These are phyloP conservation scores for Drosophila suboccidentalis DNA, from an alignment of 2,888 invertebrate genomes.

Conservation along the genomic window DNA sequence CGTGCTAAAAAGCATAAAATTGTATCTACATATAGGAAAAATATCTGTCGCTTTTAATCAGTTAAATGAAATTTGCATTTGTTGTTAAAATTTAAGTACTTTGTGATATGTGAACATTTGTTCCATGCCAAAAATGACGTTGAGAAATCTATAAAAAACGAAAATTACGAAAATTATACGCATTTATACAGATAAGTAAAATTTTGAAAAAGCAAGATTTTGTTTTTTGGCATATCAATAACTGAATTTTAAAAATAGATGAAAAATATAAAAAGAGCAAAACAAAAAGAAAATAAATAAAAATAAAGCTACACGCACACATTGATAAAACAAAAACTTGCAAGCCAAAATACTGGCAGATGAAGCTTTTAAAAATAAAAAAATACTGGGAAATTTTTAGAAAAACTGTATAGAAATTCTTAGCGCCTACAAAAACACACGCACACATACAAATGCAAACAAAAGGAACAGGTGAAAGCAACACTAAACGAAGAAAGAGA, in stretches of 20 bases:
- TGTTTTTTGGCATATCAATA: conserved; percentile 80
- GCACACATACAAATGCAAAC: conserved; percentile 14
- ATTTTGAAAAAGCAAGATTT: conserved; percentile 45
- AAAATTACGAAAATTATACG: conserved; percentile 45
- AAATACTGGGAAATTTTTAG: conserved; percentile 57
- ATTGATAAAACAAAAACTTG: conserved; percentile 24
- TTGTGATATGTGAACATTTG: conserved; percentile 13
- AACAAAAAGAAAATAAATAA: conserved; percentile 47
- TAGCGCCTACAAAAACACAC: conserved; percentile 19
- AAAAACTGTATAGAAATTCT: conserved; percentile 40
- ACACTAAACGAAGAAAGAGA: conserved; percentile 25
- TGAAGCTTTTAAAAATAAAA: conserved; percentile 24
- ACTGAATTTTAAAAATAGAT: conserved; percentile 81
- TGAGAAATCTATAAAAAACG: conserved; percentile 58
- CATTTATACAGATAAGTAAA: conserved; percentile 8
- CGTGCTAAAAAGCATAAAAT: conserved; percentile 32
- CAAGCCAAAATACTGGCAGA: conserved; percentile 44
- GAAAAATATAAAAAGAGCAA: conserved; percentile 42
- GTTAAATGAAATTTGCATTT: conserved; percentile 18
- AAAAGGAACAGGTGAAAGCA: conserved; percentile 51
- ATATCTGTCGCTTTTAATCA: conserved; percentile 8
- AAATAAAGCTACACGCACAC: conserved; percentile 24
- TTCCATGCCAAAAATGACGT: conserved; percentile 45
- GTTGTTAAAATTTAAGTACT: conserved; percentile 11
- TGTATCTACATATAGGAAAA: conserved; percentile 13